phyloP scores from a whole-genome alignment of 35 echinoderm and acorn worm genomes.

The Apostichopus parvimensis region DNA sequence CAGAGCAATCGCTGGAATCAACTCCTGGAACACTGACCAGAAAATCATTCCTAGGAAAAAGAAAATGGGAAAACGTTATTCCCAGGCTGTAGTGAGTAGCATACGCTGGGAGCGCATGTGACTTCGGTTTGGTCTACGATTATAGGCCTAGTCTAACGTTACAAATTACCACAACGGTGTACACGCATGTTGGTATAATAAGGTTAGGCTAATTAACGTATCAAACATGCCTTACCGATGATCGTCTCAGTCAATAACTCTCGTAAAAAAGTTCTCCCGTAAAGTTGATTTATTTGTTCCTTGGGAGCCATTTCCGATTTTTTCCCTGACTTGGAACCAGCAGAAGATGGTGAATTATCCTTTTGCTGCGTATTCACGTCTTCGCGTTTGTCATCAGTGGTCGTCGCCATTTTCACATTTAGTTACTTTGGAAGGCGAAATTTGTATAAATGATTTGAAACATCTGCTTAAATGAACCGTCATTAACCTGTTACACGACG shows the following conservation, averaged over 20 bases:
- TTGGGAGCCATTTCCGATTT: background rate
- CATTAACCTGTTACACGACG: too few relatives aligned
- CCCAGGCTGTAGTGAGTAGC: background rate
- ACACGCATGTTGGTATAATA: background rate
- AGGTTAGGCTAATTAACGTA: background rate
- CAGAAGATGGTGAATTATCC: background rate
- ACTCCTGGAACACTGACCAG: conserved; percentile 87
- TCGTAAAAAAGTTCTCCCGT: conserved; percentile 16
- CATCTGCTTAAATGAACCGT: too few relatives aligned
- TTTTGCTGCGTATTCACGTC: background rate
- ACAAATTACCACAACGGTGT: background rate
- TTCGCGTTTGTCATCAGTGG: background rate
- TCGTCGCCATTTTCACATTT: background rate
- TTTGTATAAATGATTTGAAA: background rate
- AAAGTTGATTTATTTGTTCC: background rate
- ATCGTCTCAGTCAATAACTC: conserved; percentile 22
- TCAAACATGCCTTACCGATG: background rate
- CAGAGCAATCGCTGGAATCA: conserved; percentile 82
- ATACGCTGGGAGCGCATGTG: background rate
- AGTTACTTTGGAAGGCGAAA: background rate
- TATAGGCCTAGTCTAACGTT: background rate
- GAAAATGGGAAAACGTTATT: background rate
- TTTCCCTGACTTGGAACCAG: background rate
- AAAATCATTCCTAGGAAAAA: conserved; percentile 73
- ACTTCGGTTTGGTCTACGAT: background rate